Evolutionary conservation across 37 sponge, comb jelly and placozoan species (phyloP), one percentile per base, ranked within the genome.

Genomic region (Corticium candelabrum): DNA sequence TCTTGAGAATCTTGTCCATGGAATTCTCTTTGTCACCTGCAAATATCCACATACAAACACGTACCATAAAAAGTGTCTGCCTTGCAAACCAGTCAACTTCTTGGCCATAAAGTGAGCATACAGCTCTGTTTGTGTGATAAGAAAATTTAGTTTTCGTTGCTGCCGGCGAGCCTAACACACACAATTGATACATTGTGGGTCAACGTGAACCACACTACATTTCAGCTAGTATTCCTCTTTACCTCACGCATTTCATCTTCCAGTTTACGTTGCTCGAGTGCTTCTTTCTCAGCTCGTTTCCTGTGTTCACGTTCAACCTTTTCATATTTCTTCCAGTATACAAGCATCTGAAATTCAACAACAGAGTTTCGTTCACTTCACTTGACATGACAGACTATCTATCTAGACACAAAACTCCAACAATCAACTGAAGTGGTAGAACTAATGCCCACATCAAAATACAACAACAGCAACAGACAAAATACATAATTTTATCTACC

Each of bases 91-190:
- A 27, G 87, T 87, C 39, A 89, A 72, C 78, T 95, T 95, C 79
- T 87, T 91, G n/a, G 87, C 86, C 83, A 95, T 89, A 81, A 95
- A 95, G 76, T 95, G 96, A 81, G 96, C 96, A 83, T 89, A 95
- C 69, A 95, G 77, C 79, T 95, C 96, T 35, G 96, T 95, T 67
- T 95, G 96, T n/a, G 96, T 95, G 78, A 95, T 95, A 31, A 95
- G 84, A 73, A 95, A 95, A 78, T 95, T 95, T 31, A 95, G 89
- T 40, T 95, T 95, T 68, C 96, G 38, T 73, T 95, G 96, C 77
- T 95, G 96, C 7, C 88, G 37, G 35, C 76, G 81, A 1, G 96
- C 96, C 96, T 90, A 69, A 1, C 81, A 2, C 62, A 5, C 21
- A 4, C 3, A 15, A 21, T 21, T 27, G 11, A 50, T 11, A 50